Conservation (phyloP, 2,113 vertebrate species). For the Seriola dumerili region DNA sequence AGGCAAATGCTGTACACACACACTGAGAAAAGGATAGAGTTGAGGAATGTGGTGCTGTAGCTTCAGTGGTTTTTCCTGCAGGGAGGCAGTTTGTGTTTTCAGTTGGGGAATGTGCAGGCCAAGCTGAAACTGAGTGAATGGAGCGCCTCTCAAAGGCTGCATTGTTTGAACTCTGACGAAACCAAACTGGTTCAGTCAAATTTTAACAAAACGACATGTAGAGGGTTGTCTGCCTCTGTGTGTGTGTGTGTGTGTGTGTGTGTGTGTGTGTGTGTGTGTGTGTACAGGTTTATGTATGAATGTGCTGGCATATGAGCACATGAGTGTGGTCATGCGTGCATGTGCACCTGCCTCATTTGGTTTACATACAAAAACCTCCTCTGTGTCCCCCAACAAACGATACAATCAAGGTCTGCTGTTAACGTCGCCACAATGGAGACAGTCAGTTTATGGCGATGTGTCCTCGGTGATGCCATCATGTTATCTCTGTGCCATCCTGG, state of each 20-base stretch:
- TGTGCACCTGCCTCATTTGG: slow-evolving; percentile 52
- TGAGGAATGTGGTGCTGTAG: slow-evolving; percentile 65
- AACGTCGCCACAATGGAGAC: slow-evolving; percentile 20
- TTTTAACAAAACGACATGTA: slow-evolving; percentile 59
- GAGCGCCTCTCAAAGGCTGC: slow-evolving; percentile 69
- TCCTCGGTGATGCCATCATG: slow-evolving; percentile 51
- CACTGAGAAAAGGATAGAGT: slow-evolving; percentile 9
- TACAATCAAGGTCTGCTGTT: slow-evolving; percentile 17
- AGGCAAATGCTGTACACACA: background rate
- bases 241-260: slow-evolving; percentile 22
- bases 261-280: slow-evolving; percentile 11
- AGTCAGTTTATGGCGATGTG: slow-evolving; percentile 50
- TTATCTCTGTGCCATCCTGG: slow-evolving; percentile 65
- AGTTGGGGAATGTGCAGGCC: slow-evolving; percentile 68
- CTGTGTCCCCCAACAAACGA: slow-evolving; percentile 10
- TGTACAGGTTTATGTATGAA: slow-evolving; percentile 7
- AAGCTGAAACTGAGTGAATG: slow-evolving; percentile 70
- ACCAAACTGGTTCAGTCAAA: slow-evolving; percentile 70
- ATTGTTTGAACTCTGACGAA: slow-evolving; percentile 78
- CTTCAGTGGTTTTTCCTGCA: slow-evolving; percentile 60
- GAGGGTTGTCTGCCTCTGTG: slow-evolving; percentile 4
- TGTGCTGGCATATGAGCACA: slow-evolving; percentile 20
- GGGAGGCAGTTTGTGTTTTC: slow-evolving; percentile 70
- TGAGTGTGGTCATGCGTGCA: slow-evolving; percentile 23
- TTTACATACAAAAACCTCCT: slow-evolving; percentile 23